These are phyloP conservation scores for Drosophila putrida DNA, from an alignment of 2,888 invertebrate genomes.

Conservation along the genomic window DNA sequence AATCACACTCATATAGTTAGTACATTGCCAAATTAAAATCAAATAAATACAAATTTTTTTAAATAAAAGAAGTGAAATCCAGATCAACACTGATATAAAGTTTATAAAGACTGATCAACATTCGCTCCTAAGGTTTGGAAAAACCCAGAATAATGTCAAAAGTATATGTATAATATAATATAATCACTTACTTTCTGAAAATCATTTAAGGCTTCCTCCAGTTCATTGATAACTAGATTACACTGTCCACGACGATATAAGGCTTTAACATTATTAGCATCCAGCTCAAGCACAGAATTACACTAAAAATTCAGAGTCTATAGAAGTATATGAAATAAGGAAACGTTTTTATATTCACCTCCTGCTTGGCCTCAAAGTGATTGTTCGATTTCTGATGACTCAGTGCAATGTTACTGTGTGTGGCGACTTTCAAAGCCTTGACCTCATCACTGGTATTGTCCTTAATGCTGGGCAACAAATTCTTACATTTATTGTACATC, in stretches of 20 bases:
- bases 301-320: constrained; percentile 84
- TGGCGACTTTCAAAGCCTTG: constrained; percentile 88
- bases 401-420: constrained; percentile 92
- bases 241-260: constrained; percentile 95
- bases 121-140: no score
- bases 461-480: constrained; percentile 79
- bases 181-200: constrained; percentile 87
- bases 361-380: constrained; percentile 89
- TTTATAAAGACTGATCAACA: no score
- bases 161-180: background rate
- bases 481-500: constrained; percentile 92
- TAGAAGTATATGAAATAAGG: background rate
- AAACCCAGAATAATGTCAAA: no score
- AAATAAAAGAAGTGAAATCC: no score
- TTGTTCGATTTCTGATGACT: constrained; percentile 91
- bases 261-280: constrained; percentile 94
- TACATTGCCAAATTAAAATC: background rate
- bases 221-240: constrained; percentile 90
- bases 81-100: no score
- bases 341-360: constrained; percentile 84
- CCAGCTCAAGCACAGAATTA: constrained; percentile 91
- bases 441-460: constrained; percentile 85
- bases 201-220: constrained; percentile 91
- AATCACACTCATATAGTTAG: background rate
- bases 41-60: no score